A percentile compares a stretch with the other conserved stretches of the same genome.
Evolutionary conservation across 2,888 invertebrate species (phyloP).

Genomic region (Tricholauxania praeusta): DNA sequence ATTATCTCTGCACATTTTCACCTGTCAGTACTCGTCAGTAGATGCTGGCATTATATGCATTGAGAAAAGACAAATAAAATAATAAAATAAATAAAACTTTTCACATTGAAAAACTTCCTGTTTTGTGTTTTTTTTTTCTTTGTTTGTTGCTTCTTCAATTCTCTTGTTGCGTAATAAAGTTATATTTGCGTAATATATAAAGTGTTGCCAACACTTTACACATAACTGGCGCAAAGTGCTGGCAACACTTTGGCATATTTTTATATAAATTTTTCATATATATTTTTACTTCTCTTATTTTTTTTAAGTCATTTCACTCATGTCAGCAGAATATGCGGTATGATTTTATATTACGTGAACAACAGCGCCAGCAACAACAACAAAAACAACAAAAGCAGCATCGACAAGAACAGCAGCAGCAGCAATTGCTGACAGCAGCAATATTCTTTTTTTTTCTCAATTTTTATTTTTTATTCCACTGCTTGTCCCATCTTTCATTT

Average conservation of each 20-base stretch:
- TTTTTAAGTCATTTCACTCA: too few species aligned
- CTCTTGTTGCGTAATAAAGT: not conserved
- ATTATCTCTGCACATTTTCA: too few species aligned
- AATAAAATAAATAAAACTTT: too few species aligned
- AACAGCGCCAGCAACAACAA: slow-evolving; percentile 26
- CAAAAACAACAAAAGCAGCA: not conserved
- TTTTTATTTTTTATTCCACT: not conserved
- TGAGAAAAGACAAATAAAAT: too few species aligned
- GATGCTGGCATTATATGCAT: too few species aligned
- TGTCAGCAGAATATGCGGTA: not conserved
- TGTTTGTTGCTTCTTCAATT: too few species aligned
- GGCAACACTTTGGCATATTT: slow-evolving; percentile 8
- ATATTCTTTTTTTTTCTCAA: slow-evolving; percentile 11
- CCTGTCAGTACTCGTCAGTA: too few species aligned
- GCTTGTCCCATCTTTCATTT: slow-evolving; percentile 7
- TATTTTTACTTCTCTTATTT: too few species aligned
- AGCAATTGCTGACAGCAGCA: not conserved
- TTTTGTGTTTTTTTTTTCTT: too few species aligned
- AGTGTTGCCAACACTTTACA: slow-evolving; percentile 3
- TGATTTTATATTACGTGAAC: slow-evolving; percentile 19
- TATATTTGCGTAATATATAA: slow-evolving; percentile 12
- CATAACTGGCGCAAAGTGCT: not conserved
- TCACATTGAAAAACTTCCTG: too few species aligned
- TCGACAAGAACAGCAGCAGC: not conserved
- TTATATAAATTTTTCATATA: not conserved